phyloP scores from a whole-genome alignment of 2,797 vertebrate genomes.

The Dallia pectoralis region DNA sequence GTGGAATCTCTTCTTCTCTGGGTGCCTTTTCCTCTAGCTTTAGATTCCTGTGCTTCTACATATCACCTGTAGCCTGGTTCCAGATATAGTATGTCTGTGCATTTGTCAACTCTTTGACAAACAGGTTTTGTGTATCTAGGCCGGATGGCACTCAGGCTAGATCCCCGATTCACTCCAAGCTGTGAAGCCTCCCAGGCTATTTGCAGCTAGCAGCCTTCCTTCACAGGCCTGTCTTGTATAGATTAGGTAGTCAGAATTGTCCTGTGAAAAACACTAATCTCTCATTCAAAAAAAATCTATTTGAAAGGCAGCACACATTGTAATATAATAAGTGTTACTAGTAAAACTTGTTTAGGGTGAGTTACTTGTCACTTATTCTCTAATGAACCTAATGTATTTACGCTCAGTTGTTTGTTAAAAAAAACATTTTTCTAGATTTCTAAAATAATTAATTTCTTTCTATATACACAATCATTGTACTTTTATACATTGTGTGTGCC shows the following conservation, averaged over 20 bases:
- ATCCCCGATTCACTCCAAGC: background rate
- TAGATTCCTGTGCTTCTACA: background rate
- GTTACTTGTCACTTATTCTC: conserved; percentile 15
- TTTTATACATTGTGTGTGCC: background rate
- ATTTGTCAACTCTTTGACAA: background rate
- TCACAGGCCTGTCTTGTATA: background rate
- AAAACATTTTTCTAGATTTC: conserved; percentile 13
- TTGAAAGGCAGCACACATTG: background rate
- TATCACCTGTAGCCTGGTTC: background rate
- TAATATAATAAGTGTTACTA: background rate
- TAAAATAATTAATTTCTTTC: conserved; percentile 39
- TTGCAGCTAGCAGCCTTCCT: background rate
- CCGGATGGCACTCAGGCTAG: background rate
- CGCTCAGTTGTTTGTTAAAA: conserved; percentile 27
- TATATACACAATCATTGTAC: background rate
- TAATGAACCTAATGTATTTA: conserved; percentile 12
- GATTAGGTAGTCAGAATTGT: background rate
- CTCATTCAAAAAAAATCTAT: background rate
- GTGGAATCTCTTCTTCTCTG: too few relatives aligned
- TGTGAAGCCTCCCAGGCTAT: background rate
- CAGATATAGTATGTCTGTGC: background rate
- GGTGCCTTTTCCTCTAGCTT: background rate
- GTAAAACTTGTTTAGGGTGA: background rate
- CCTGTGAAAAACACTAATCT: background rate
- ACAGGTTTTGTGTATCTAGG: background rate